These are phyloP conservation scores for Zootermopsis nevadensis DNA, from an alignment of 2,888 invertebrate species.

Conservation along the genomic window DNA sequence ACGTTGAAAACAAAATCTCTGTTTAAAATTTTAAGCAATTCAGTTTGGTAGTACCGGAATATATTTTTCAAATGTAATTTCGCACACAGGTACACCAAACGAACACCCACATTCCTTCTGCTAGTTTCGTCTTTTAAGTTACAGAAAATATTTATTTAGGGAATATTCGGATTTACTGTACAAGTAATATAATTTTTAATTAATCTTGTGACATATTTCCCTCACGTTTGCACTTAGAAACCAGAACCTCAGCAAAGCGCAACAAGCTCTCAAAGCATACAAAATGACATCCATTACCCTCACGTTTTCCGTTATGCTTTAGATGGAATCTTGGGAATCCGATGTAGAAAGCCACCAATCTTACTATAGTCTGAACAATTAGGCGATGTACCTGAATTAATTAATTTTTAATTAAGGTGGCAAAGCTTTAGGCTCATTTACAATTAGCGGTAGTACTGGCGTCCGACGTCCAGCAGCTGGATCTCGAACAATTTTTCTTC, in stretches of 20 bases:
- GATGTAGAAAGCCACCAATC: not conserved
- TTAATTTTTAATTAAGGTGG: constrained; percentile 17
- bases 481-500: constrained; percentile 50
- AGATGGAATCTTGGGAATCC: not conserved
- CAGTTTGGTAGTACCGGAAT: no score
- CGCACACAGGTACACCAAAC: no score
- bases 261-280: not conserved
- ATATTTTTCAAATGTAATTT: no score
- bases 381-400: not conserved
- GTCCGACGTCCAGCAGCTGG: constrained; percentile 46
- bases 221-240: no score
- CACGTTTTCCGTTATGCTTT: not conserved
- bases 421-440: constrained; percentile 35
- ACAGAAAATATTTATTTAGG: no score
- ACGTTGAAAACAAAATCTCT: no score
- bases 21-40: no score
- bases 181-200: no score
- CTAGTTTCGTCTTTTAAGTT: no score
- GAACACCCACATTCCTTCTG: no score
- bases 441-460: constrained; percentile 40
- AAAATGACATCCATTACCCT: not conserved
- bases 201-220: no score
- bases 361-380: not conserved
- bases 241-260: not conserved
- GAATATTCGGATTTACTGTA: no score